Base-by-base conservation (phyloP, 2,888 invertebrate genomes). In the Lordiphosa andalusiaca region DNA sequence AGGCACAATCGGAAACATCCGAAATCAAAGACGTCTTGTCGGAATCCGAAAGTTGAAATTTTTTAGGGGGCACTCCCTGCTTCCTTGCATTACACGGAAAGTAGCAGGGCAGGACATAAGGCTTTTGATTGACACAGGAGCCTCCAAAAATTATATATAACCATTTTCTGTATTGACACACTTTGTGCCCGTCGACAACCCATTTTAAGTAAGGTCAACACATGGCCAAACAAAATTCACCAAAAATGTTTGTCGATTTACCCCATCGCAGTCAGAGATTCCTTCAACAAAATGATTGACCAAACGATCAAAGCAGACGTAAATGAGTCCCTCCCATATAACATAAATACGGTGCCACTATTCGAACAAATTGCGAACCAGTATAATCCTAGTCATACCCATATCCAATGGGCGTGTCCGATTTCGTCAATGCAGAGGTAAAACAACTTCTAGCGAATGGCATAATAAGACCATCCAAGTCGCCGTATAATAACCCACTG, bases 11-110 rank as follows among this genome's bases (percentile, higher is more conserved):
- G 1, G 38, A 37, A 23, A 12, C 25, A n/a, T 25, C n/a, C 9
- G 48, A 21, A 12, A 36, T 25, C 7, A 25, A 49, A 25, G 40
- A 50, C 33, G 50, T 40, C 13, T 16, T 50, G 19, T 50, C 50
- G 4, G 39, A 50, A 10, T 33, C 9, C 16, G 21, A 40, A 40
- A 35, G 10, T 12, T 53, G 53, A 9, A 47, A 48, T 53, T 53
- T 53, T 47, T 47, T 48, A 48, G 53, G 41, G 41, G 40, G 12
- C 12, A 41, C n/a, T 35, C 35, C 51, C 42, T 52, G 35, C 36
- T 54, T 0, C 53, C 19, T 40, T 47, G 36, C 41, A 48, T 54
- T 35, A 48, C 16, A n/a, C 33, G 48, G 4, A 36, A 35, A 42
- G 51, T 52, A 42, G 36, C 35, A 42, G 35, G 51, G 33, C 41